phyloP scores from a whole-genome alignment of 2,113 vertebrate genomes.

The Oreotragus oreotragus region DNA sequence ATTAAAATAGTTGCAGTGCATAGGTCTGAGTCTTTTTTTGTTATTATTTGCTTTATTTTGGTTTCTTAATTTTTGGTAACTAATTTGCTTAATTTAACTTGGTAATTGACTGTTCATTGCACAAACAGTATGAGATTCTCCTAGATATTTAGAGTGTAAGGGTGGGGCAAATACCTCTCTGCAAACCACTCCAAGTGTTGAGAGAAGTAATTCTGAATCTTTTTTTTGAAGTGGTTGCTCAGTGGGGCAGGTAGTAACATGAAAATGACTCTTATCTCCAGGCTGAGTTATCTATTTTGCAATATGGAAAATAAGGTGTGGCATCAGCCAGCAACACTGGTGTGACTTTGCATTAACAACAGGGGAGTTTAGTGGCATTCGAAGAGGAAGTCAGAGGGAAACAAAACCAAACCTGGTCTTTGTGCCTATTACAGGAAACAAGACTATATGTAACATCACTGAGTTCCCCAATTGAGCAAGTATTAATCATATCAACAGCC shows the following conservation, averaged over 20 bases:
- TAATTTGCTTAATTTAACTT: not conserved
- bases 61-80: not conserved
- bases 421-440: not conserved
- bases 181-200: not conserved
- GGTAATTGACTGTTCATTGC: not conserved
- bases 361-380: not conserved
- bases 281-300: not conserved
- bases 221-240: not conserved
- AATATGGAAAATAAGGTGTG: constrained; percentile 4
- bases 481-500: not conserved
- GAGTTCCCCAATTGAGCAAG: not conserved
- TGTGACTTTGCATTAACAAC: constrained; percentile 15
- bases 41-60: not conserved
- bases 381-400: constrained; percentile 37
- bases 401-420: not conserved
- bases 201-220: not conserved
- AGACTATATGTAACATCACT: not conserved
- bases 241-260: not conserved
- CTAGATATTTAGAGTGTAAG: not conserved
- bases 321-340: not conserved
- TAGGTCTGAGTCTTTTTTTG: not conserved
- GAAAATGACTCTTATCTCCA: not conserved
- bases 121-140: not conserved
- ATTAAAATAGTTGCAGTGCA: not conserved
- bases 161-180: not conserved